Percentiles rank a stretch among this genome's conserved stretches.
Conservation (phyloP, 2,113 vertebrate genomes). For the Anser cygnoides region DNA sequence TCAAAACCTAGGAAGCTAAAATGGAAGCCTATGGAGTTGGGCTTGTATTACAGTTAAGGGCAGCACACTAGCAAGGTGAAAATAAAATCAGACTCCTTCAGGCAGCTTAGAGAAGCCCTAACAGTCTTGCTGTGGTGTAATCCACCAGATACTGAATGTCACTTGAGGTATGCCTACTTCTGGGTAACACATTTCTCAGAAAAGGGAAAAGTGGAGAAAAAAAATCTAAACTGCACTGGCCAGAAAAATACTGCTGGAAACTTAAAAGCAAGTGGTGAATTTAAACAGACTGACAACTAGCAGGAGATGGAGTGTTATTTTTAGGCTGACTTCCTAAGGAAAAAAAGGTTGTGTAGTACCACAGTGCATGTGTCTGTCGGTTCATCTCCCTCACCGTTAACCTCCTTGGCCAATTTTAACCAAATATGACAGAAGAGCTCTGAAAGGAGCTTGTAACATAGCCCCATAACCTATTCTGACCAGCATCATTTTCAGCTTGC, state of each 20-base stretch:
- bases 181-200: neutral
- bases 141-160: neutral
- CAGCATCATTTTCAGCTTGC: neutral
- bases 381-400: neutral
- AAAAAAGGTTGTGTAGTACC: neutral
- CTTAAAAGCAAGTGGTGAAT: neutral
- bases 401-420: conserved; percentile 19
- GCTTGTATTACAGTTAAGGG: neutral
- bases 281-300: conserved; percentile 1
- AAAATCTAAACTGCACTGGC: neutral
- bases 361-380: neutral
- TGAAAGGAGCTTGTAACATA: neutral
- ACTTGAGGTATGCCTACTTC: neutral
- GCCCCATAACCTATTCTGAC: neutral
- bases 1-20: neutral
- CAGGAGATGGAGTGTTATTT: conserved; percentile 25
- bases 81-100: neutral
- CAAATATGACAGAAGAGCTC: neutral
- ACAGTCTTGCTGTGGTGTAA: neutral
- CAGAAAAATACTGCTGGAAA: neutral
- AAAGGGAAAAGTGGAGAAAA: neutral
- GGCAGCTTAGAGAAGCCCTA: neutral
- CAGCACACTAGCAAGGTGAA: neutral
- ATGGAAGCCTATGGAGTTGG: neutral
- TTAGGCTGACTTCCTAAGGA: conserved; percentile 14